Base-by-base conservation (phyloP, 2,888 invertebrate genomes). In the Aleiodes leptofemur region DNA sequence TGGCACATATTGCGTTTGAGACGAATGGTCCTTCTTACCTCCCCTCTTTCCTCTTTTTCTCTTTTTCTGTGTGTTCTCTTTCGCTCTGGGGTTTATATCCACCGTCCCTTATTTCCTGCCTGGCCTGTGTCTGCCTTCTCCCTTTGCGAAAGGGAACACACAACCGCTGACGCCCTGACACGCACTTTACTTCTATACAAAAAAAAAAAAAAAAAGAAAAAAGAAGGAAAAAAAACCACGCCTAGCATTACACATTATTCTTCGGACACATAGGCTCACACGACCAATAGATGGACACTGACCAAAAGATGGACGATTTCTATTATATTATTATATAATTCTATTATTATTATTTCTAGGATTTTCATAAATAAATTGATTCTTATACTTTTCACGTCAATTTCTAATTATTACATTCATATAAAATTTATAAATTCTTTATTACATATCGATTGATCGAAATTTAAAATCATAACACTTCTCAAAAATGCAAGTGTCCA, bases 1-100 rank as follows among this genome's bases (percentile, higher is more conserved):
- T 72, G 64, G 61, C 75, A 75, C 75, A 75, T 72, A 75, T 72
- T 75, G 75, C 75, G 71, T 68, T 75, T 64, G 31, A 75, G 68
- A 72, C 71, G 77, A 74, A 74, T 75, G 71, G 66, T 74, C 64
- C 43, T 76, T 72, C 73, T 73, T 69, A 72, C 72, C 76, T 69
- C 78, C 73, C 73, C 76, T 74, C 64, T 51, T 72, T 76, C 72
- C 70, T 72, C 53, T 48, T 68, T 75, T 73, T 70, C 77, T 68
- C 73, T 66, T 70, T 48, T 66, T 74, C 66, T 13, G 69, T 23
- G 23, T 23, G 23, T 38, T 51, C 34, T 69, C 43, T 53, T 51
- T 56, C 57, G 68, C 64, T 64, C 77, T 61, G 74, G 48, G 70
- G 71, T 68, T 70, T 68, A 69, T 13, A 69, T 13, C 29, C 53